Evolutionary conservation across 2,888 invertebrate genomes (phyloP).

Genomic region (Caenorhabditis afra): DNA sequence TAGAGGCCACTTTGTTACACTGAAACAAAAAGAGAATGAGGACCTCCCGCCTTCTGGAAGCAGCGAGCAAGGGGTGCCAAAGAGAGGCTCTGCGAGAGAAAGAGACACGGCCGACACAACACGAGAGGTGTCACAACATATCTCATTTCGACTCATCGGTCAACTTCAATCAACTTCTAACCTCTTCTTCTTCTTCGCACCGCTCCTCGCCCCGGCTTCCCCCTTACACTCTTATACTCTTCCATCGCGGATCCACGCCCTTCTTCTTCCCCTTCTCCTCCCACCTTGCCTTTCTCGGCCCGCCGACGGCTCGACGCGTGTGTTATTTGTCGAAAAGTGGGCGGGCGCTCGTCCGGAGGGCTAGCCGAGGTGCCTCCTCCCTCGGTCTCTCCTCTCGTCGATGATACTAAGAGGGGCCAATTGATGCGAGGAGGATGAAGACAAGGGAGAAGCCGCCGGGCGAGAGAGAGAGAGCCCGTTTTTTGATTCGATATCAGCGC

Average conservation of each 20-base stretch:
- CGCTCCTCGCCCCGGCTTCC: conserved; percentile 6
- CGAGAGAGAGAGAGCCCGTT: conserved; percentile 13
- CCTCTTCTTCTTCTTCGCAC: conserved; percentile 52
- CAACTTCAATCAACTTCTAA: conserved; percentile 64
- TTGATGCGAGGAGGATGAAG: conserved; percentile 34
- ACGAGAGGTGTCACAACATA: conserved; percentile 60
- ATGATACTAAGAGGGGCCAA: conserved; percentile 50
- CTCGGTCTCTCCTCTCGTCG: conserved; percentile 16
- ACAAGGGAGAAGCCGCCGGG: conserved; percentile 24
- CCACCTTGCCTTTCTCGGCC: conserved; percentile 25
- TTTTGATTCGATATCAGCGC: conserved; percentile 54
- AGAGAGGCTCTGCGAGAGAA: conserved; percentile 15
- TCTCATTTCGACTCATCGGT: conserved; percentile 64
- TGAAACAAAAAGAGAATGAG: conserved; percentile 10
- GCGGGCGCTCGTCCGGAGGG: conserved; percentile 29
- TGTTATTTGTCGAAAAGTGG: conserved; percentile 57
- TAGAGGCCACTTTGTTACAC: conserved; percentile 48
- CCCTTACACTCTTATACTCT: conserved; percentile 50
- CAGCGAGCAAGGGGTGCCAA: conserved; percentile 34
- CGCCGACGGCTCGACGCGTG: conserved; percentile 14
- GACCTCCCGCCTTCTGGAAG: conserved; percentile 47
- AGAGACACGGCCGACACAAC: conserved; percentile 43
- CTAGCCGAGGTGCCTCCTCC: conserved; percentile 31
- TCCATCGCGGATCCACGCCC: conserved; percentile 10
- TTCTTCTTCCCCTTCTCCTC: conserved; percentile 13